phyloP scores from a whole-genome alignment of 2,888 invertebrate genomes.

The Cephus rjabovi region DNA sequence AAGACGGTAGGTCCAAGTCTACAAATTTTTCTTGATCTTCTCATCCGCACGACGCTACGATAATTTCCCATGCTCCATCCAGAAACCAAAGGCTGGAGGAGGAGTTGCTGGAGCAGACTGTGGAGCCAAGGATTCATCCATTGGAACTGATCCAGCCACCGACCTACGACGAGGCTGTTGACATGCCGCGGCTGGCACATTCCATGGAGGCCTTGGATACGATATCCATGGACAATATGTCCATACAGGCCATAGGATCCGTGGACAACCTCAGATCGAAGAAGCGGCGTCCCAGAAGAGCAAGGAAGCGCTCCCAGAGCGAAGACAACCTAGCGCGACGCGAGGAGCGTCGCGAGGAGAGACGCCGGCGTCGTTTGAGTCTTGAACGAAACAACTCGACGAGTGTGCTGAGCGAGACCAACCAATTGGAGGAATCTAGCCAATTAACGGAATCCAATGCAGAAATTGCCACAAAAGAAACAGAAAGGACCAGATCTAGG shows the following conservation, averaged over 20 bases:
- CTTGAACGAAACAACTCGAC: slow-evolving; percentile 28
- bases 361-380: slow-evolving; percentile 36
- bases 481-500: neutral
- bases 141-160: slow-evolving; percentile 77
- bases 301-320: slow-evolving; percentile 47
- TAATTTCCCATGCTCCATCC: slow-evolving; percentile 17
- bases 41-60: neutral
- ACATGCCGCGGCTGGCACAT: slow-evolving; percentile 75
- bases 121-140: slow-evolving; percentile 70
- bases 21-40: neutral
- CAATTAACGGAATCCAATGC: neutral
- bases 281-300: slow-evolving; percentile 43
- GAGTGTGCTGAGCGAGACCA: slow-evolving; percentile 14
- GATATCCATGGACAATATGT: slow-evolving; percentile 38
- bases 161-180: slow-evolving; percentile 81
- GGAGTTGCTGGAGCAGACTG: slow-evolving; percentile 35
- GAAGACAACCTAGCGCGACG: slow-evolving; percentile 54
- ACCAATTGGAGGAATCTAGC: neutral
- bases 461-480: neutral
- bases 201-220: slow-evolving; percentile 57
- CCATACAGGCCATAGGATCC: slow-evolving; percentile 45
- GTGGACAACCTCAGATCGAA: slow-evolving; percentile 53
- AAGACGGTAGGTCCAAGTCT: slow-evolving; percentile 58
- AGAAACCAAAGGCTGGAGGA: slow-evolving; percentile 47
- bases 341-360: slow-evolving; percentile 48